Base-by-base conservation (phyloP, 2,888 invertebrate genomes). In the Eupithecia insigniata region DNA sequence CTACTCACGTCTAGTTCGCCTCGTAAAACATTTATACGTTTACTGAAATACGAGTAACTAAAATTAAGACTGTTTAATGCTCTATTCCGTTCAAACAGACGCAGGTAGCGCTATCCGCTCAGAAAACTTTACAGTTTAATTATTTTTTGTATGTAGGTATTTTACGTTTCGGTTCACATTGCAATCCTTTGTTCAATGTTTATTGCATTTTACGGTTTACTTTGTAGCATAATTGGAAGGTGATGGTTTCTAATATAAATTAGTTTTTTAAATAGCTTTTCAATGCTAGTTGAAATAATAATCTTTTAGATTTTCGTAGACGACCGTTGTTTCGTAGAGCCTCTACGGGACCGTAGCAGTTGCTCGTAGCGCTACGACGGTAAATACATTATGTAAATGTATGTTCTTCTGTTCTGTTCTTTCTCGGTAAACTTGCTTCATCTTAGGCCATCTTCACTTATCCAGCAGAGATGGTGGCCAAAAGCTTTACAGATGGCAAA, bases 21-120 rank as follows among this genome's bases (percentile, higher is more conserved):
- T 88, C 89, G 89, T 90, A 90, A 90, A 90, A 83, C 84, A 85
- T 90, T 90, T 89, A 89, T 85, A 83, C 83, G 82, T 82, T 84
- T 85, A 86, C 87, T 88, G 85, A 89, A 89, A 87, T 85, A 86
- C 86, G 85, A 83, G 84, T 85, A 85, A 85, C 84, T 87, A 85
- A 87, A 89, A 88, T 88, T 88, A 87, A 85, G 83, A 85, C 84
- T 83, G 82, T 86, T 89, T 89, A 88, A 88, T 84, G 84, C 83
- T 85, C 84, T 80, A 85, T 87, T 87, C 81, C 81, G 82, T 81
- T 83, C 83, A 83, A 84, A 86, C 83, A 83, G 84, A 83, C 80
- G 83, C 80, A 83, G 82, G 82, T 84, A 79, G 82, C 82, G 82
- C 80, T 84, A 82, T 34, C 12, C 83, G 82, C 78, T 76, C 78